Evolutionary conservation across 2,113 vertebrate species (phyloP), one percentile per base, ranked within the genome.

Genomic region (Triplophysa tibetana): DNA sequence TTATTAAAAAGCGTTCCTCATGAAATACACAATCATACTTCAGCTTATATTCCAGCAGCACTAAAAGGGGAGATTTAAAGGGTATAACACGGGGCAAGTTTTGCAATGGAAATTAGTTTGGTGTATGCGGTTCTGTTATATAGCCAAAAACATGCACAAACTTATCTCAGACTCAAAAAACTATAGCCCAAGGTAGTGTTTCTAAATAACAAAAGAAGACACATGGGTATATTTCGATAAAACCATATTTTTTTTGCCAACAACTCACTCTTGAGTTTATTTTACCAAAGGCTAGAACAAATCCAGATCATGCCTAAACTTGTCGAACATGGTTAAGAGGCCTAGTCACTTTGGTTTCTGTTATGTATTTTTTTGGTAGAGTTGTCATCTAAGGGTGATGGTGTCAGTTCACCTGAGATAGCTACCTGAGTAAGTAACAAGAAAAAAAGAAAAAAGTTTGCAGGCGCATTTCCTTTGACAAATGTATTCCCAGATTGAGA

Each of bases 281-380:
- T 67, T 17, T 33, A 43, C 33, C 16, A 50, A 52, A 78, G 62
- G 17, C 41, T 24, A 76, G 26, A 45, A 45, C 67, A 61, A 61
- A 66, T 62, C 26, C 41, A 52, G 17, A 70, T 82, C 67, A 12
- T 79, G 76, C 66, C 62, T 79, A 41, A 76, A 60, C 69, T 17
- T 76, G 66, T 70, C 58, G 26, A 29, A 29, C 26, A 2, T 2
- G 26, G 26, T 29, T 0, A 29, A 29, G 26, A 75, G 45, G 21
- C 58, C 41, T 41, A 26, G 58, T 62, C 56, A 19, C 21, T 12
- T 75, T 63, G 11, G 23, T 63, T 75, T 48, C 41, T 63, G 58
- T 41, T 11, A 19, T 61, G 8, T 10, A 9, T 58, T 8, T 58
- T 21, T 58, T 9, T 10, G 54, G 54, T 58, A 43, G 33, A 41